Base-by-base conservation (phyloP, 2,797 vertebrate species). In the Pangasius larnaudii region DNA sequence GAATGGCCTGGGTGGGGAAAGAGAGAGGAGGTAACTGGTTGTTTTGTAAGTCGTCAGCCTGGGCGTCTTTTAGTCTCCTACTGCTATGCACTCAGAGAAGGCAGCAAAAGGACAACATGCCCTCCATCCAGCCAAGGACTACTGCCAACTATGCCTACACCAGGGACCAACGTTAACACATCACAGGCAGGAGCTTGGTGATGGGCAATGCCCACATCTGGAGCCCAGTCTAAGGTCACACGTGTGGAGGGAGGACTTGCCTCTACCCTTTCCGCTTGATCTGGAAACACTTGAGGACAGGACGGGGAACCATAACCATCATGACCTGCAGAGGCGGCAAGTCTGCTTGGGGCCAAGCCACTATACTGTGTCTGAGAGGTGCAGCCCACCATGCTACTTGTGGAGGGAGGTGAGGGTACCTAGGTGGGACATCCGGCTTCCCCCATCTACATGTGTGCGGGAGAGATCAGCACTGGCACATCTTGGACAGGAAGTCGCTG, bases 41-140 rank as follows among this genome's bases (percentile, higher is more conserved):
- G 90, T 93, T 95, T 94, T 93, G 89, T 93, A 91, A 96, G 92
- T 92, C 89, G 78, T 93, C 92, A 91, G 94, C 91, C 87, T 92
- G 90, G 93, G 88, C 90, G 86, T 90, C 74, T 88, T 85, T 86
- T 88, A 89, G 93, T 93, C 91, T 84, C 82, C 78, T 87, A 72
- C 86, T 89, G 95, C 95, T 93, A 96, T 96, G 96, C 95, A 96
- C 94, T 93, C 95, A 79, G 95, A 95, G 93, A 92, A 92, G 89
- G 91, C 93, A 24, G 91, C 93, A 91, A 89, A 92, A 80, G 94
- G 94, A 93, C 92, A 92, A 92, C 92, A 86, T 86, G 19, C 71
- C 85, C 94, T 95, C 90, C 88, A 90, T 87, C 93, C 93, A 91
- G 93, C 90, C 88, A 91, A 89, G 91, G 94, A 94, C 59, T 89